Percentiles rank a stretch among this genome's conserved stretches.
phyloP scores from a whole-genome alignment of 2,797 vertebrate genomes.

The Syngnathus acus region DNA sequence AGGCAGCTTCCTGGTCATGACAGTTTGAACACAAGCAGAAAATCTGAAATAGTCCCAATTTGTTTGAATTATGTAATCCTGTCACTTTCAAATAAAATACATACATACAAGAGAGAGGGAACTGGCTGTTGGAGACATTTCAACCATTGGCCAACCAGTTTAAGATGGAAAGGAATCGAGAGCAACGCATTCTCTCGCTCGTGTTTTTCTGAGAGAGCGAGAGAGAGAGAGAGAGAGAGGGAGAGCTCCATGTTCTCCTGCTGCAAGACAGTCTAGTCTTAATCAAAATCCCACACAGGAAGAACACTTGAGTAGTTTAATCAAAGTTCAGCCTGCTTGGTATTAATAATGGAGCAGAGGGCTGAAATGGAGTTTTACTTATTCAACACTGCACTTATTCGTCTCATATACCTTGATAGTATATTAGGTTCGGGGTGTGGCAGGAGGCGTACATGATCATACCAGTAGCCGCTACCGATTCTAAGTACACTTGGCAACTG shows the following conservation, averaged over 20 bases:
- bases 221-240: not conserved
- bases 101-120: not conserved
- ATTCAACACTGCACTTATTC: constrained; percentile 72
- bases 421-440: constrained; percentile 49
- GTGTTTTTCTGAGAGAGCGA: too few species aligned
- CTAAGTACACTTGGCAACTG: constrained; percentile 5
- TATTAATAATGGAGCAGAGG: constrained; percentile 78
- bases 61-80: not conserved
- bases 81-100: constrained; percentile 30
- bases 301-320: constrained; percentile 74
- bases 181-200: not conserved
- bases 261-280: constrained; percentile 60
- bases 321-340: constrained; percentile 71
- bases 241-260: constrained; percentile 44
- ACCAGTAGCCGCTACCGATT: constrained; percentile 15
- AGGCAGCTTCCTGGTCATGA: not conserved
- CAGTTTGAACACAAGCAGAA: too few species aligned
- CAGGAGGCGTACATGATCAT: constrained; percentile 5
- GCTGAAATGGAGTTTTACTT: constrained; percentile 81
- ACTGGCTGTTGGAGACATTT: not conserved
- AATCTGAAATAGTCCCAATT: too few species aligned
- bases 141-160: not conserved
- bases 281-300: constrained; percentile 75
- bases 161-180: not conserved
- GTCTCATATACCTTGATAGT: constrained; percentile 64